Conservation (phyloP, 2,113 vertebrate genomes). For the Micromys minutus region DNA sequence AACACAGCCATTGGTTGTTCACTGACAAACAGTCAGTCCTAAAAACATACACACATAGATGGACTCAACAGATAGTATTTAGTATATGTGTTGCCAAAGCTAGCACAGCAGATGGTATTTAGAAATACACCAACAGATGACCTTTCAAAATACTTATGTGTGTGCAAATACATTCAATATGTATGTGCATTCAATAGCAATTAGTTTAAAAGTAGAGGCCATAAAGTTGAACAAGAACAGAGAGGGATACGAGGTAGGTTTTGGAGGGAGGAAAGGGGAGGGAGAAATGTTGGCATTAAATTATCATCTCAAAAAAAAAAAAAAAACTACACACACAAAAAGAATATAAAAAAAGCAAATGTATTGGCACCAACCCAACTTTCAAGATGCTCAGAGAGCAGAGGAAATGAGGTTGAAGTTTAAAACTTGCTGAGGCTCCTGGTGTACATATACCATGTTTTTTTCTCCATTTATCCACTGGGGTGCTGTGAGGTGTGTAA, state of each 20-base stretch:
- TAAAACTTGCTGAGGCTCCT: neutral
- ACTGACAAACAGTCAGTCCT: neutral
- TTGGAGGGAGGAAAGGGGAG: neutral
- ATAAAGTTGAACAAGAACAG: neutral
- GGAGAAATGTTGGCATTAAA: neutral
- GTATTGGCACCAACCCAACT: neutral
- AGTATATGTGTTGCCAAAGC: too few species aligned
- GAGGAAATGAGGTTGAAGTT: neutral
- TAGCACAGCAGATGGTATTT: too few species aligned
- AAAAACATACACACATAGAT: neutral
- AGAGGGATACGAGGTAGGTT: neutral
- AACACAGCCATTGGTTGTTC: too few species aligned
- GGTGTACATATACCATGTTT: neutral
- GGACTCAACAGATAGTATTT: neutral
- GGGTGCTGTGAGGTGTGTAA: neutral
- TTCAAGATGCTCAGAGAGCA: neutral
- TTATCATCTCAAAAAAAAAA: neutral
- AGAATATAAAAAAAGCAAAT: constrained; percentile 7
- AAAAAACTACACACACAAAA: neutral
- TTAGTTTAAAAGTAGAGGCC: neutral
- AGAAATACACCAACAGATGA: too few species aligned
- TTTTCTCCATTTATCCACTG: neutral
- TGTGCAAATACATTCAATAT: neutral
- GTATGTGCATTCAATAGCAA: neutral
- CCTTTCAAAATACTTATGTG: neutral